A percentile compares a stretch with the other conserved stretches of the same genome.
Conservation (phyloP, 2,888 invertebrate genomes). For the Ptycholaimellus sp. region DNA sequence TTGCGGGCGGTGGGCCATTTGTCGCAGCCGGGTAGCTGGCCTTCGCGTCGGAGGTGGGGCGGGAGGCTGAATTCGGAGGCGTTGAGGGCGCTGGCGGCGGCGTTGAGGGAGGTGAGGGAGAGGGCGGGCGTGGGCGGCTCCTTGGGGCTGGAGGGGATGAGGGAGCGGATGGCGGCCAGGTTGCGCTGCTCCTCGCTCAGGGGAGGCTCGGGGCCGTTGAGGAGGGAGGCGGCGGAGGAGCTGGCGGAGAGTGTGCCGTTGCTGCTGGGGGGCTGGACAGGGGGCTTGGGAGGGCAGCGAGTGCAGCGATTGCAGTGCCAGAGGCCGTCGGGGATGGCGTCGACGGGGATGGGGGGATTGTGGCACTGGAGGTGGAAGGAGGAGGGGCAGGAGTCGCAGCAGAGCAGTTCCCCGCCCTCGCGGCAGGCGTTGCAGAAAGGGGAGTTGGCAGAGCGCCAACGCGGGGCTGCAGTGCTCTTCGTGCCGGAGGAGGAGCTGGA, state of each 20-base stretch:
- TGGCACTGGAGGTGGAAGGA: slow-evolving; percentile 87
- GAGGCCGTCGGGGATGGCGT: slow-evolving; percentile 64
- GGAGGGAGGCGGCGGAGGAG: neutral
- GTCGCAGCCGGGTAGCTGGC: slow-evolving; percentile 25
- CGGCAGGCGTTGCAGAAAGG: slow-evolving; percentile 72
- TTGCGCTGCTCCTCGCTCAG: slow-evolving; percentile 4
- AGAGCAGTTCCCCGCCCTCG: slow-evolving; percentile 77
- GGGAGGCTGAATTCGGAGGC: slow-evolving; percentile 71
- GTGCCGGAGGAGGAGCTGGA: too few relatives aligned
- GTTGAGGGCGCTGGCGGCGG: slow-evolving; percentile 55
- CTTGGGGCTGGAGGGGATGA: slow-evolving; percentile 9
- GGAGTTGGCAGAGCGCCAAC: slow-evolving; percentile 3
- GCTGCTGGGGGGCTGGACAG: neutral
- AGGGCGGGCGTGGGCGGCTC: neutral
- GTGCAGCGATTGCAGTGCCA: slow-evolving; percentile 68
- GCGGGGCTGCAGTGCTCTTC: too few relatives aligned
- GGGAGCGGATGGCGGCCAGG: slow-evolving; percentile 2
- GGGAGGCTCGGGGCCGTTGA: neutral
- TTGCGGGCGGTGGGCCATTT: slow-evolving; percentile 10
- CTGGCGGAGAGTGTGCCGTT: neutral
- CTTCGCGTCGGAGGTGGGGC: slow-evolving; percentile 39
- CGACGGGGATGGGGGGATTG: slow-evolving; percentile 69
- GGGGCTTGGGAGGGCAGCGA: slow-evolving; percentile 2
- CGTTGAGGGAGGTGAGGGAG: neutral
- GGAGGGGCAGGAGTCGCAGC: slow-evolving; percentile 81